Evolutionary conservation across 1,140 invertebrate species (phyloP).

Genomic region (Belonocnema kinseyi): DNA sequence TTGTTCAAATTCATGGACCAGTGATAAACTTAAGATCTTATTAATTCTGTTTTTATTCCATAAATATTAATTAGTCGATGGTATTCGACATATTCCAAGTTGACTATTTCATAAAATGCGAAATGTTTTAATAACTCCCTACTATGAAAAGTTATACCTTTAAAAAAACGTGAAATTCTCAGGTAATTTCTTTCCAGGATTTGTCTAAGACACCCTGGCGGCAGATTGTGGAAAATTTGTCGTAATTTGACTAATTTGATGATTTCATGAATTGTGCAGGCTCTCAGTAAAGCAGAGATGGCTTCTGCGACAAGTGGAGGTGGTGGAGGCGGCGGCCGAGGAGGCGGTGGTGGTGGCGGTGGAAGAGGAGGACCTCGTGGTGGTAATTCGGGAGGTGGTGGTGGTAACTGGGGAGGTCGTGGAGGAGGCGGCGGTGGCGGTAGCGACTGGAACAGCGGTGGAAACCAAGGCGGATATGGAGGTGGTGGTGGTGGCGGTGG

Average conservation of each 20-base stretch:
- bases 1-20: too few species aligned
- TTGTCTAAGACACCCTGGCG: too few species aligned
- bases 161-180: too few species aligned
- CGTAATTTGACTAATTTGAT: neutral
- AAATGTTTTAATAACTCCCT: too few species aligned
- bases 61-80: too few species aligned
- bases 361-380: constrained; percentile 71
- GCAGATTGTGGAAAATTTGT: too few species aligned
- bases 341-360: constrained; percentile 65
- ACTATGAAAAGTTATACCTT: too few species aligned
- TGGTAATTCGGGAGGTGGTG: constrained; percentile 65
- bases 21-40: too few species aligned
- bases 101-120: too few species aligned
- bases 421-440: constrained; percentile 69
- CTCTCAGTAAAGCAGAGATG: constrained; percentile 71
- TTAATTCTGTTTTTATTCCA: too few species aligned
- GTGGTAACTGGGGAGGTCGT: constrained; percentile 64
- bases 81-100: too few species aligned
- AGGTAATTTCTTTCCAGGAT: too few species aligned
- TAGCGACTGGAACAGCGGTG: constrained; percentile 62
- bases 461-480: constrained; percentile 74
- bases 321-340: constrained; percentile 65
- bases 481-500: constrained; percentile 76
- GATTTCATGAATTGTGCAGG: constrained; percentile 49
- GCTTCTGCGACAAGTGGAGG: constrained; percentile 67